A percentile compares a stretch with the other conserved stretches of the same genome.
These are phyloP conservation scores for Dicerorhinus sumatrensis DNA, from an alignment of 2,113 vertebrate species.

Conservation along the genomic window DNA sequence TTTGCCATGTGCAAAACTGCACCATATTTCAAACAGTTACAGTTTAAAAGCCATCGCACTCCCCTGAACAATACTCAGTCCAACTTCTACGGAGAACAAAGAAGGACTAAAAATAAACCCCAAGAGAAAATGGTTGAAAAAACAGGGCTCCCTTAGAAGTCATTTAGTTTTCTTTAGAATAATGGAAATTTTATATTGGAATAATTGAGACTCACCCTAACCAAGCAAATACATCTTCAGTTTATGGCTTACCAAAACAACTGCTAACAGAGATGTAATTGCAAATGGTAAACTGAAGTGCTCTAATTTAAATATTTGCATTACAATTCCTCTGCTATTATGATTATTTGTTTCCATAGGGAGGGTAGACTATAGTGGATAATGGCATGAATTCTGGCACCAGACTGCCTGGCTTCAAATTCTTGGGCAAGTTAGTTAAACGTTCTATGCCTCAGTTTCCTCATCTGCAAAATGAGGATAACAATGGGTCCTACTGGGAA, in stretches of 20 bases:
- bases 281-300: neutral
- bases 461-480: constrained; percentile 19
- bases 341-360: neutral
- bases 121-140: neutral
- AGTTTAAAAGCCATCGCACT: neutral
- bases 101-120: constrained; percentile 55
- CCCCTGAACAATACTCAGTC: constrained; percentile 18
- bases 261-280: neutral
- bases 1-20: constrained; percentile 57
- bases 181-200: constrained; percentile 30
- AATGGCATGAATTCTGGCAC: neutral
- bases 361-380: neutral
- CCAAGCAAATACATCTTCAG: neutral
- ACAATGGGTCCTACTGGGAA: neutral
- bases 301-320: neutral
- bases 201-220: constrained; percentile 41
- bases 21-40: constrained; percentile 51
- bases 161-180: constrained; percentile 1
- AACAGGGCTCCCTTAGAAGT: neutral
- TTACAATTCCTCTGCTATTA: neutral
- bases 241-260: constrained; percentile 11
- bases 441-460: neutral
- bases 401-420: neutral
- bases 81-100: constrained; percentile 46
- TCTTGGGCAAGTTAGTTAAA: neutral